Evolutionary conservation across 2,113 vertebrate genomes (phyloP), one percentile per base, ranked within the genome.

Genomic region (Egretta garzetta): DNA sequence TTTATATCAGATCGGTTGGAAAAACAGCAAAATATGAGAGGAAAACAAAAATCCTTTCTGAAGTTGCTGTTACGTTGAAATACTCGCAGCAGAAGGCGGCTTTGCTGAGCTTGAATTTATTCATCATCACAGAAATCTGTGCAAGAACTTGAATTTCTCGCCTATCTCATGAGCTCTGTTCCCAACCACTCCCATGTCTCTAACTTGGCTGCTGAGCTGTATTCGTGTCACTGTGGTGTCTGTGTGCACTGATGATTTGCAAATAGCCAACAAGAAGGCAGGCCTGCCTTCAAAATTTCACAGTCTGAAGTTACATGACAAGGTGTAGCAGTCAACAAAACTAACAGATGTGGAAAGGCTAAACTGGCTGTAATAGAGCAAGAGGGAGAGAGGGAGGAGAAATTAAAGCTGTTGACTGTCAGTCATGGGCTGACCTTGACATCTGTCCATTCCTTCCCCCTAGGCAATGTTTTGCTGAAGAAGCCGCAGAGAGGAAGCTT

Each of bases 401-500:
- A 81, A 37, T 55, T 32, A 52, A 93, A 86, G 28, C n/a, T 63
- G 37, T 55, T 71, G 60, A 49, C 21, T 73, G 30, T 56, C 68
- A 58, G 3, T 50, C 41, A 33, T 3, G 7, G 67, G 41, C 76
- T 86, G 59, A 77, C 23, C n/a, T 79, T 37, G 35, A 73, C 84
- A 58, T 66, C 45, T 72, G 35, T 66, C 70, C 37, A 2, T 58
- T 64, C 49, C 41, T 89, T 77, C 55, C 32, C 72, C 3, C 2
- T 28, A 56, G 50, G 32, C 41, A 47, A 10, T 19, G 17, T 45
- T 87, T 47, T 80, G 62, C 23, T 80, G 82, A 28, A 86, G 52
- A 80, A 93, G 47, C 26, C 74, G 41, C 52, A 45, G n/a, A 95
- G 87, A 74, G 47, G 43, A 53, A 81, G 41, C 55, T 94, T 55